These are phyloP conservation scores for Andrena marginata DNA, from an alignment of 2,888 invertebrate species.

Conservation along the genomic window DNA sequence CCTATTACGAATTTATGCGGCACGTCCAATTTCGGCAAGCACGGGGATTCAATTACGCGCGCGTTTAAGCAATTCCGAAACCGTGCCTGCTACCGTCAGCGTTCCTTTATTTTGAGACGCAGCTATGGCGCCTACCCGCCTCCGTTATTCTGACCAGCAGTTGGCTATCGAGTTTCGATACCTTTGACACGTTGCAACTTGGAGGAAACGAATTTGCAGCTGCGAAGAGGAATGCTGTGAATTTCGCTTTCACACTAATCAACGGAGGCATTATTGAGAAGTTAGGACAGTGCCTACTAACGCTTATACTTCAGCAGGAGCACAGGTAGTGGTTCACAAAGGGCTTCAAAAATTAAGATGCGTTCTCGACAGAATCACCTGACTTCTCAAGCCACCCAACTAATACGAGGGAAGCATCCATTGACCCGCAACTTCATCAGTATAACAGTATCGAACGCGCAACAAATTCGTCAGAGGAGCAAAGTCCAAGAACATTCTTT, in stretches of 20 bases:
- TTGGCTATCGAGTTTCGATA: neutral
- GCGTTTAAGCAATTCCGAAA: slow-evolving; percentile 67
- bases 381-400: neutral
- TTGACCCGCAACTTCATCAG: neutral
- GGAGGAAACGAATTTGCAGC: neutral
- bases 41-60: slow-evolving; percentile 60
- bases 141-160: too few relatives aligned
- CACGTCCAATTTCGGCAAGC: slow-evolving; percentile 58
- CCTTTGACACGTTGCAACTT: neutral
- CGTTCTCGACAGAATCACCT: neutral
- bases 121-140: neutral
- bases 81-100: slow-evolving; percentile 34
- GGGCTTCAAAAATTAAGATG: neutral
- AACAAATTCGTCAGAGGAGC: neutral
- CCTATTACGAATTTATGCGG: slow-evolving; percentile 59
- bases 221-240: too few relatives aligned
- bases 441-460: neutral
- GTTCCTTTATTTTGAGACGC: neutral
- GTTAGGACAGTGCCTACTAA: neutral
- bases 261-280: too few relatives aligned
- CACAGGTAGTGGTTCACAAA: neutral
- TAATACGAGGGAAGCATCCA: too few relatives aligned
- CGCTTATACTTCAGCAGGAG: neutral
- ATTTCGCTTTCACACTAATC: too few relatives aligned
- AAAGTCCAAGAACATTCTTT: slow-evolving; percentile 5